phyloP scores from a whole-genome alignment of 2,113 vertebrate genomes.

The mouse (Mus musculus) region DNA sequence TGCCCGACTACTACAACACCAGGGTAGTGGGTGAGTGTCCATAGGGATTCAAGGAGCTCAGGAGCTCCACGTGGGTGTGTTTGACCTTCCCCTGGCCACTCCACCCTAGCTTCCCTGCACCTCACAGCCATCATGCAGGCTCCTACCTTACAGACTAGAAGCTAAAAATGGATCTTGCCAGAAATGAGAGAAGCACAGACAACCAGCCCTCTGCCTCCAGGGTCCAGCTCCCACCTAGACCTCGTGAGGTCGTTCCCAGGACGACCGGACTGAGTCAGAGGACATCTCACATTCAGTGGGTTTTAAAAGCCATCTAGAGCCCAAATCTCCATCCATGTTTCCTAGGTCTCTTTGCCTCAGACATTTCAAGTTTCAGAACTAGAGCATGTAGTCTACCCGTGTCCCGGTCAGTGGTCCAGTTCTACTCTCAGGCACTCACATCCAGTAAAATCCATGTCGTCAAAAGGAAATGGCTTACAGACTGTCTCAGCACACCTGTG shows the following conservation, averaged over 20 bases:
- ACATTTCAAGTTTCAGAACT: background rate
- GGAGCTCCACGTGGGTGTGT: rapidly evolving
- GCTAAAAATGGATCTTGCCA: background rate
- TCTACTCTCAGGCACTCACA: no score
- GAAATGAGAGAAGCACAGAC: background rate
- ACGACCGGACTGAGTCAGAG: background rate
- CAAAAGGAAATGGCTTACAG: background rate
- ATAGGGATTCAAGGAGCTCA: background rate
- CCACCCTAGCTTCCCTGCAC: rapidly evolving
- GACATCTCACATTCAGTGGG: background rate
- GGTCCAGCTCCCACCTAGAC: background rate
- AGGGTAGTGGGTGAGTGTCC: constrained; percentile 96
- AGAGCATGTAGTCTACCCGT: rapidly evolving
- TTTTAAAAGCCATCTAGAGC: background rate
- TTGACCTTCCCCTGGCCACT: no score
- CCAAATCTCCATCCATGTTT: background rate
- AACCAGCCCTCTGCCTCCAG: background rate
- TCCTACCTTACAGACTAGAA: background rate
- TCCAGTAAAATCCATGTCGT: background rate
- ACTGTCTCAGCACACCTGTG: background rate
- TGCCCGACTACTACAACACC: constrained; percentile 99
- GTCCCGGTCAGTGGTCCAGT: background rate
- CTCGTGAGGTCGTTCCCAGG: background rate
- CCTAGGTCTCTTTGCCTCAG: background rate
- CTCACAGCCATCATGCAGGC: rapidly evolving